These are phyloP conservation scores for Apoderus coryli DNA, from an alignment of 2,888 invertebrate species.

Conservation along the genomic window DNA sequence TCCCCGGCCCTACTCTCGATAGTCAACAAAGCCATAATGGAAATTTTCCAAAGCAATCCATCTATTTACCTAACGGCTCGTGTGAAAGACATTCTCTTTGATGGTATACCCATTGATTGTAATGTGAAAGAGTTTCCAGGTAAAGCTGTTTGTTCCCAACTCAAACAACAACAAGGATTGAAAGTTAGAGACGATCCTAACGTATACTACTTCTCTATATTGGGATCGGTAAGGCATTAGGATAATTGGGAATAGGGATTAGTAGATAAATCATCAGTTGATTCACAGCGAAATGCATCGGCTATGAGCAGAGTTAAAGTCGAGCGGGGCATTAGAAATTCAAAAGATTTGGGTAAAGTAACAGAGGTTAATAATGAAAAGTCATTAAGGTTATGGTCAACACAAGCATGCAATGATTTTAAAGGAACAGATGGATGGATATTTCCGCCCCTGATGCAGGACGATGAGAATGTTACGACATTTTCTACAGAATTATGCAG, in stretches of 20 bases:
- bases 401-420: constrained; percentile 55
- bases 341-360: constrained; percentile 59
- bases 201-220: constrained; percentile 55
- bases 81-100: constrained; percentile 58
- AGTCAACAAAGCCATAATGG: constrained; percentile 50
- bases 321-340: constrained; percentile 56
- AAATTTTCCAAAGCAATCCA: constrained; percentile 49
- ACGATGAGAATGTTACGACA: constrained; percentile 49
- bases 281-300: constrained; percentile 55
- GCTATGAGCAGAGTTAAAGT: constrained; percentile 54
- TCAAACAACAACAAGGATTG: constrained; percentile 49
- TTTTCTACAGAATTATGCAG: constrained; percentile 67
- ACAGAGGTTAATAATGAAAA: constrained; percentile 50
- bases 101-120: constrained; percentile 59
- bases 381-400: constrained; percentile 47
- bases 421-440: constrained; percentile 79
- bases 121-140: constrained; percentile 58
- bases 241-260: constrained; percentile 1
- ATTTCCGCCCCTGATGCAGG: constrained; percentile 54
- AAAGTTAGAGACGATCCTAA: constrained; percentile 39
- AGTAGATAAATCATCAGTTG: background rate
- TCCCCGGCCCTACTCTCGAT: constrained; percentile 53
- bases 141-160: constrained; percentile 52
- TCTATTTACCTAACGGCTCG: constrained; percentile 47
- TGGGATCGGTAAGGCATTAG: constrained; percentile 46